phyloP scores from a whole-genome alignment of 2,797 vertebrate genomes.

The Leuciscus waleckii region DNA sequence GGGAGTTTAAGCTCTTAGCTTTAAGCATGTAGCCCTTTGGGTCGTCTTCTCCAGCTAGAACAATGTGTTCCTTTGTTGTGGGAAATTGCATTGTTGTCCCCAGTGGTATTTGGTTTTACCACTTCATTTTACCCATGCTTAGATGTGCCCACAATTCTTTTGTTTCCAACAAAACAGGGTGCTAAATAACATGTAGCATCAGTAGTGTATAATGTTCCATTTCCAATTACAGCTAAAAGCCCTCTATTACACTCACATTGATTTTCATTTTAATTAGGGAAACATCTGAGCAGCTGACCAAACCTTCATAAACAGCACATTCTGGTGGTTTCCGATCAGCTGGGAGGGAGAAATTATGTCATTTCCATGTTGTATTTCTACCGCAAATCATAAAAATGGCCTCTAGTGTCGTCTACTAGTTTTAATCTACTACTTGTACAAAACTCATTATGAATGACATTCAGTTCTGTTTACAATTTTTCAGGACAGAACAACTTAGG shows the following conservation, averaged over 20 bases:
- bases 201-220: slow-evolving; percentile 44
- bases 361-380: slow-evolving; percentile 1
- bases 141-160: slow-evolving; percentile 52
- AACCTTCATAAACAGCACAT: slow-evolving; percentile 45
- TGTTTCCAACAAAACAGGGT: slow-evolving; percentile 49
- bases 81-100: slow-evolving; percentile 50
- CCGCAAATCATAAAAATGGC: not conserved
- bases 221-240: slow-evolving; percentile 48
- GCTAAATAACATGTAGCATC: slow-evolving; percentile 50
- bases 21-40: slow-evolving; percentile 50
- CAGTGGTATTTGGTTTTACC: slow-evolving; percentile 59
- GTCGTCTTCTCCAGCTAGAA: slow-evolving; percentile 59
- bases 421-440: not conserved
- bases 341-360: not conserved
- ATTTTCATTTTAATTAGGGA: slow-evolving; percentile 50
- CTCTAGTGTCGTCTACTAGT: not conserved
- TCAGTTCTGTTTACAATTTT: not conserved
- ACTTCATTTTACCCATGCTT: slow-evolving; percentile 56
- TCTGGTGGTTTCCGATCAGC: slow-evolving; percentile 26
- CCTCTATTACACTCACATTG: slow-evolving; percentile 35
- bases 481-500: not conserved
- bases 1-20: slow-evolving; percentile 65
- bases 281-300: slow-evolving; percentile 48
- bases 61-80: slow-evolving; percentile 72
- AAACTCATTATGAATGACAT: not conserved